These are phyloP conservation scores for Amphiprion clarkii DNA, from an alignment of 2,797 vertebrate genomes.

Conservation along the genomic window DNA sequence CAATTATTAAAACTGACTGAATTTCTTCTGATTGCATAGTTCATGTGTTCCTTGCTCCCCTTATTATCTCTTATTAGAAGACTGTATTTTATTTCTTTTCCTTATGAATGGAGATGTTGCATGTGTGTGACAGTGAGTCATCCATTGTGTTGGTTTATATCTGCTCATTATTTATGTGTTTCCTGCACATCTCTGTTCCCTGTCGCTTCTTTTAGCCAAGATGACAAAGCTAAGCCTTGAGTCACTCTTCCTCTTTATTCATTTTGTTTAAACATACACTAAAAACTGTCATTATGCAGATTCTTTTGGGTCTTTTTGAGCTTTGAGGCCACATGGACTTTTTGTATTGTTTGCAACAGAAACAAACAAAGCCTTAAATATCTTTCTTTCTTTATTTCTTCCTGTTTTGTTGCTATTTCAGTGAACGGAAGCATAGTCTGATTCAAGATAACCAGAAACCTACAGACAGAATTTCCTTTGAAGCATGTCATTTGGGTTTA, in stretches of 20 bases:
- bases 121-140: slow-evolving; percentile 44
- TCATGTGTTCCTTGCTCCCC: neutral
- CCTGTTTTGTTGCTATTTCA: neutral
- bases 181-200: slow-evolving; percentile 33
- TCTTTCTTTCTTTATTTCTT: too few relatives aligned
- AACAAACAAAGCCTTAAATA: neutral
- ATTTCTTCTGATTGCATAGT: neutral
- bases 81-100: neutral
- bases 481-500: slow-evolving; percentile 2
- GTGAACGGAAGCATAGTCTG: neutral
- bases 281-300: neutral
- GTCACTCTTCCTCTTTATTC: slow-evolving; percentile 21
- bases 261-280: neutral
- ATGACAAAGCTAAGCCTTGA: slow-evolving; percentile 3
- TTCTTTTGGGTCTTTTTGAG: neutral
- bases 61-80: neutral
- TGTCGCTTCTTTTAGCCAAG: slow-evolving; percentile 7
- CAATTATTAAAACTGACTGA: too few relatives aligned
- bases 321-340: too few relatives aligned
- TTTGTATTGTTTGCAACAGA: neutral
- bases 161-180: slow-evolving; percentile 31
- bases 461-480: slow-evolving; percentile 17
- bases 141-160: slow-evolving; percentile 10
- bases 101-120: slow-evolving; percentile 23
- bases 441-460: neutral